Evolutionary conservation across 2,888 invertebrate genomes (phyloP), one percentile per base, ranked within the genome.

Genomic region (Plebejus argus): DNA sequence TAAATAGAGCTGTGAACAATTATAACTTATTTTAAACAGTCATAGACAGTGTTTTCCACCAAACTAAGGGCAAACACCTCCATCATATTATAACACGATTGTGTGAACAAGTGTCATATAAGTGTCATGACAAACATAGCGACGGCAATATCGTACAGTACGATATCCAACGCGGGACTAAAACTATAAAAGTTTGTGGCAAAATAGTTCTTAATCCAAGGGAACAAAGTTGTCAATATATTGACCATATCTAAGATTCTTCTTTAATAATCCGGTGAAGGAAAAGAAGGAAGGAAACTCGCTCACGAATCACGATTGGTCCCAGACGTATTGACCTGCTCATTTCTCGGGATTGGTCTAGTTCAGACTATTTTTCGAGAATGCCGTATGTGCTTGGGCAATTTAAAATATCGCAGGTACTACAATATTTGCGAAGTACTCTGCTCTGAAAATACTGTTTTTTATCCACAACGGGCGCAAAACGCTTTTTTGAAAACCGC

Each of bases 51-150:
- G 53, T 5, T 53, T 53, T 53, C 18, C 18, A 53, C 45, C 45
- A 56, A n/a, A 56, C 58, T n/a, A 58, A 58, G 58, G 58, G 58
- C 58, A 58, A 58, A 58, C 58, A 58, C 58, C 58, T 58, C 20
- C 58, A n/a, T 20, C 20, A 58, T 58, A n/a, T 20, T 8, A 58
- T 58, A n/a, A 58, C n/a, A n/a, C 56, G 15, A 20, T 8, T 58
- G n/a, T 58, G 20, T n/a, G 20, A 58, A 58, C n/a, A 58, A n/a
- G 58, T 58, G 20, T 58, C n/a, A 20, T 58, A 8, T 58, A 18
- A 20, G 53, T 53, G 15, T 53, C 58, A 58, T 20, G 20, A 58
- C 20, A 58, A 7, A 20, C 8, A 58, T 18, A 58, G 8, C 1
- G 18, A n/a, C 58, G 58, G n/a, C 20, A n/a, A 20, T 58, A 58